phyloP scores from a whole-genome alignment of 2,888 invertebrate species.

The Frankliniella fusca region DNA sequence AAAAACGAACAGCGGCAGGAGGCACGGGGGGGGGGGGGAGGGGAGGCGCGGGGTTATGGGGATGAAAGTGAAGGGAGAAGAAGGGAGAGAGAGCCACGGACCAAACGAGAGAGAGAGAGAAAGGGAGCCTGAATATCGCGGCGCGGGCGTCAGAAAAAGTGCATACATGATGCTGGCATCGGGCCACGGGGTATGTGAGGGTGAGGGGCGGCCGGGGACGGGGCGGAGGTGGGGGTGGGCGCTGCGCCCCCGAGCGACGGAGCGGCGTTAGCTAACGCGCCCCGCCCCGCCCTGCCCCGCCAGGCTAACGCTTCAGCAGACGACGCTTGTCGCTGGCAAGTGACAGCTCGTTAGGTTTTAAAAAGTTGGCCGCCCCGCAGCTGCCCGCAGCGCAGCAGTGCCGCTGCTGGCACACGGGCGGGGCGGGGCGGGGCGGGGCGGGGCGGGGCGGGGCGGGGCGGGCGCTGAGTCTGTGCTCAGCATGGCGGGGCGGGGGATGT shows the following conservation, averaged over 20 bases:
- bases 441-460: too few relatives aligned
- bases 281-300: background rate
- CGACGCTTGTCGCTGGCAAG: background rate
- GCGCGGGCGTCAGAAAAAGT: background rate
- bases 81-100: background rate
- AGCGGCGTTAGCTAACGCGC: background rate
- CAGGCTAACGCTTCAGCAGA: background rate
- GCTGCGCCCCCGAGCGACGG: background rate
- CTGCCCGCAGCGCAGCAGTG: background rate
- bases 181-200: background rate
- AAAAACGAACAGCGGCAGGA: background rate
- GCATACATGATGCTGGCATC: conserved; percentile 20
- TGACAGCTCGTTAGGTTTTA: conserved; percentile 22
- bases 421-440: background rate
- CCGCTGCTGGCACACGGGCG: background rate
- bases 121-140: background rate
- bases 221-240: background rate
- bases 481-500: too few relatives aligned
- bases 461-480: too few relatives aligned
- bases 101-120: background rate
- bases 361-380: conserved; percentile 11
- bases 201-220: background rate
- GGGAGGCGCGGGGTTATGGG: background rate
- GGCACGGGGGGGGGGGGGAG: background rate
- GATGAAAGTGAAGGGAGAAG: background rate